phyloP scores from a whole-genome alignment of 2,797 vertebrate species.

The Pangasius macronema region DNA sequence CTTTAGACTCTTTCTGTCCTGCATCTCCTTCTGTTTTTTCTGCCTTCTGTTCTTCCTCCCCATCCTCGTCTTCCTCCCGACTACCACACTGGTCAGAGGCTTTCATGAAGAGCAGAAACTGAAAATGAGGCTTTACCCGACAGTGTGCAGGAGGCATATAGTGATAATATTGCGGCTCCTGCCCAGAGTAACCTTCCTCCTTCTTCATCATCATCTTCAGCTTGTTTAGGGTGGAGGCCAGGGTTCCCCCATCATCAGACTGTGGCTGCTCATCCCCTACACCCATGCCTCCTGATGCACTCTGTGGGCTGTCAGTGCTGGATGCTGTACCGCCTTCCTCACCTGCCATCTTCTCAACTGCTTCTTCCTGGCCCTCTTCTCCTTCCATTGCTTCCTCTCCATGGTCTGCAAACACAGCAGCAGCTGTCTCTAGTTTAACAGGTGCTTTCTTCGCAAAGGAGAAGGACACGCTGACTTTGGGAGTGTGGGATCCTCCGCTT shows the following conservation, averaged over 20 bases:
- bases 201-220: constrained; percentile 95
- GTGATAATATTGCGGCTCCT: constrained; percentile 96
- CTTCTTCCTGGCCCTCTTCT: constrained; percentile 81
- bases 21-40: constrained; percentile 34
- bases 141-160: constrained; percentile 96
- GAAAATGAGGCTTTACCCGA: constrained; percentile 95
- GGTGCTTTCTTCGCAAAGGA: constrained; percentile 97
- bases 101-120: constrained; percentile 97
- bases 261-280: constrained; percentile 58
- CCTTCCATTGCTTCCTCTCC: constrained; percentile 84
- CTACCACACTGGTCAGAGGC: constrained; percentile 83
- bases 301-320: constrained; percentile 67
- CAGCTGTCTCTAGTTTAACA: constrained; percentile 92
- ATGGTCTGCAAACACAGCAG: constrained; percentile 91
- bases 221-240: constrained; percentile 90
- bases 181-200: constrained; percentile 84
- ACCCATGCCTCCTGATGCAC: constrained; percentile 49
- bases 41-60: constrained; percentile 58
- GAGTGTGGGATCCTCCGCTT: constrained; percentile 67
- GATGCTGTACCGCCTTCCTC: constrained; percentile 65
- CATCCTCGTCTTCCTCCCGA: constrained; percentile 66
- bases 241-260: constrained; percentile 76
- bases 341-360: constrained; percentile 69
- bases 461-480: constrained; percentile 95
- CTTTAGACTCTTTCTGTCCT: constrained; percentile 50